Evolutionary conservation across 2,888 invertebrate species (phyloP).

Genomic region (Spisula solida): DNA sequence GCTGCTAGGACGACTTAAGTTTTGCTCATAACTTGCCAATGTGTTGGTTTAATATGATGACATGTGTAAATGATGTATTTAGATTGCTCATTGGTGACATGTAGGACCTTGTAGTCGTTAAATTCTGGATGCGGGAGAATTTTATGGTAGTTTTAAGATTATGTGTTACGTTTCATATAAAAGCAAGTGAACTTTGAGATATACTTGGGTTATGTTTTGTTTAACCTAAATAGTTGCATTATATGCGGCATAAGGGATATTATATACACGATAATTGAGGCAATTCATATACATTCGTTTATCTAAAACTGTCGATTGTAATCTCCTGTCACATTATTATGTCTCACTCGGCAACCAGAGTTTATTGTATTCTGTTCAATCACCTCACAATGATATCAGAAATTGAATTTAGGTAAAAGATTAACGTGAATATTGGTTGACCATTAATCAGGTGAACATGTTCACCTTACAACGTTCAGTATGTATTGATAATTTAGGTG

Average conservation of each 20-base stretch:
- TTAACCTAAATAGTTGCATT: background rate
- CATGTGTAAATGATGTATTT: constrained; percentile 5
- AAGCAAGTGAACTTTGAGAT: background rate
- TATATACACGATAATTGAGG: constrained; percentile 24
- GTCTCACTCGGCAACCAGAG: constrained; percentile 13
- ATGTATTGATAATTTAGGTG: constrained; percentile 44
- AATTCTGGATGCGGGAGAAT: background rate
- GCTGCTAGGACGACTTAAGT: background rate
- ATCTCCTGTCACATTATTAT: constrained; percentile 28
- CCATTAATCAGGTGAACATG: constrained; percentile 41
- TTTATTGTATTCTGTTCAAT: constrained; percentile 31
- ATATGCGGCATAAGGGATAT: background rate
- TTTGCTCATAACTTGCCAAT: background rate
- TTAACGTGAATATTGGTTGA: constrained; percentile 27
- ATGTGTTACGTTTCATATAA: background rate
- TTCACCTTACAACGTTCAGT: constrained; percentile 38
- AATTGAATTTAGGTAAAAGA: constrained; percentile 32
- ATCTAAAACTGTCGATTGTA: constrained; percentile 30
- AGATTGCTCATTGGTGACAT: background rate
- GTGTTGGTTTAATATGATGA: constrained; percentile 4
- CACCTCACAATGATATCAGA: constrained; percentile 15
- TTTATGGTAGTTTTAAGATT: constrained; percentile 10
- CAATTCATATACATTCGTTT: constrained; percentile 39
- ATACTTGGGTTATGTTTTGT: background rate
- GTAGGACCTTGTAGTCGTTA: background rate